Base-by-base conservation (phyloP, 2,888 invertebrate genomes). In the Osmoderma eremita region DNA sequence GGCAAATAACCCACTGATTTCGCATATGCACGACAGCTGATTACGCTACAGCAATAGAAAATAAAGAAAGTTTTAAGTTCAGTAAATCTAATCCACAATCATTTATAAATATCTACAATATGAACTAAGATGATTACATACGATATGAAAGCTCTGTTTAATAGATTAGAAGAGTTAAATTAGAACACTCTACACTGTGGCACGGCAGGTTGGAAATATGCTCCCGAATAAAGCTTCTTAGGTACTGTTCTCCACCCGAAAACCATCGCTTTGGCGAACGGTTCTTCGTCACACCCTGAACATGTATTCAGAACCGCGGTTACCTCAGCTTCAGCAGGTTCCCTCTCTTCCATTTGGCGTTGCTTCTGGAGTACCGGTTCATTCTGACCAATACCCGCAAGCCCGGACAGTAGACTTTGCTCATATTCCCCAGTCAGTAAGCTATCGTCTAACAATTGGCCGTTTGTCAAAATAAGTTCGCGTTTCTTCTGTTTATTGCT, bases 321-420 rank as follows among this genome's bases (percentile, higher is more conserved):
- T 0, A 93, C 93, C 80, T 93, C 93, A 30, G 90, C 92, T 79
- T 93, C 93, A 0, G 93, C 93, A 0, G 93, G 92, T 75, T 93
- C 93, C 45, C 91, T 85, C 75, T 91, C 92, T 68, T 92, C 90
- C 62, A 83, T 84, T 73, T 88, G 84, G 69, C 87, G 88, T 74
- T 90, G 90, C 70, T 88, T 83, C 74, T 87, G 86, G 3, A 81
- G 71, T 63, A 88, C 83, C 0, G 87, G 86, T 51, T 86, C 78
- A 69, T 88, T 88, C 5, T 89, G 86, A 0, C 91, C 91, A 41
- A 90, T 90, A 64, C 88, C 90, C 0, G 91, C 89, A 22, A 92
- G 83, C 0, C 92, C 92, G 56, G 83, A 82, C 38, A 88, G 80
- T 5, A 89, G 80, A 10, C 87, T 86, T 71, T 87, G 85, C 73